Base-by-base conservation (phyloP, 2,888 invertebrate species). In the Halictus ligatus region DNA sequence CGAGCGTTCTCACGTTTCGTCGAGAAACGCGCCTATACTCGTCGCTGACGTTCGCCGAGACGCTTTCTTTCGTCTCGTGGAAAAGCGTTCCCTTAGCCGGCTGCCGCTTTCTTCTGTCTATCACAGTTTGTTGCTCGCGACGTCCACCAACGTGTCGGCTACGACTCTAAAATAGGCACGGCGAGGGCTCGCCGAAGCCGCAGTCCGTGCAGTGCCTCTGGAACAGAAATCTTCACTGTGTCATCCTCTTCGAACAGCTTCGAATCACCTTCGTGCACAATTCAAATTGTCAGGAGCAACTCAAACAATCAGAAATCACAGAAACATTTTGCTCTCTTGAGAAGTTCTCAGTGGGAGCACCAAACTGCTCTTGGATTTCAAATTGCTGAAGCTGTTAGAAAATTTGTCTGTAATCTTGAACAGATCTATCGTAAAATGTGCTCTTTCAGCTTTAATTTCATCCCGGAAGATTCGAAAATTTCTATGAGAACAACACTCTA, bases 131-230 rank as follows among this genome's bases (percentile, higher is more conserved):
- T 67, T 85, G 81, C 74, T 78, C 84, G 81, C 64, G 80, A 88
- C 85, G 81, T 84, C 82, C 75, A 79, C 74, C 15, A 7, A 35
- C 29, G 78, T 67, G 60, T 88, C 69, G 71, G 43, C 35, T 73
- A 12, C 75, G n/a, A 29, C 25, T 74, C 87, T 81, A 90, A 71
- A 92, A 90, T 25, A 89, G 80, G 54, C 89, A 91, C 46, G 90
- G 90, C 79, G 90, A 92, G 5, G 92, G 93, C 74, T 93, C 90
- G 40, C 84, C 80, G 54, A 93, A 93, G 40, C 88, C 88, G 78
- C 93, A 93, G 1, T 92, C 88, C 21, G 82, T 60, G 84, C 93
- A 93, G 46, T 35, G 71, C 84, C 88, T 91, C 93, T 93, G 88
- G 25, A 81, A 88, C 79, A 54, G 35, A 72, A 40, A 29, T 13